Evolutionary conservation across 2,113 vertebrate species (phyloP), one percentile per base, ranked within the genome.

Genomic region (Oncorhynchus keta): DNA sequence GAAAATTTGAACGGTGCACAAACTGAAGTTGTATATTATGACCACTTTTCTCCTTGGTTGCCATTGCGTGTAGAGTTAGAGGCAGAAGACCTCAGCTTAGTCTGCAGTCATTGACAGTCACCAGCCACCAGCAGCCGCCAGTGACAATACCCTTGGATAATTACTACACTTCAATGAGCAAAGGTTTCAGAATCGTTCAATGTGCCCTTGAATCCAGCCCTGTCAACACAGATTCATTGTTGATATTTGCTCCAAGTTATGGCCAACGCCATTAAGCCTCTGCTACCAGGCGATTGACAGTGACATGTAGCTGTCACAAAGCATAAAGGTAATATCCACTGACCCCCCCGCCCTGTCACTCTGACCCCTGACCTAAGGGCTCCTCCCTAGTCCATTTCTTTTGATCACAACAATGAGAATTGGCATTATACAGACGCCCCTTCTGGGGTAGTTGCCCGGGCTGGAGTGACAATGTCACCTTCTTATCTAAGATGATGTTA

Each of bases 351-450:
- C 30, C 35, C 2, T 89, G 90, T 89, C 89, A 91, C 78, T 81
- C 77, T 89, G 90, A 92, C 90, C 92, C 85, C 39, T 72, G 67
- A 74, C 82, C 79, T 88, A 5, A 83, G 62, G 90, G 87, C 88
- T 83, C 85, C 86, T 89, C 84, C 88, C 83, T 83, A 92, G 89
- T 90, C 91, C 90, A 91, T 92, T 93, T 93, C 92, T 94, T 93
- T 94, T 93, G 93, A 93, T 92, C 92, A 91, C 91, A 91, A 91
- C 89, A 92, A 93, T 93, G 85, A 88, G 92, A 93, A 92, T 93
- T 94, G 89, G 91, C 91, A 92, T 90, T 89, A 92, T 89, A 86
- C 88, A 76, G 84, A 89, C 81, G 88, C 78, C 81, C 80, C 89
- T 91, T 75, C 85, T 4, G 89, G 89, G 88, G 87, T 68, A 77